Base-by-base conservation (phyloP, 1,140 invertebrate genomes). In the Drosophila sp. region DNA sequence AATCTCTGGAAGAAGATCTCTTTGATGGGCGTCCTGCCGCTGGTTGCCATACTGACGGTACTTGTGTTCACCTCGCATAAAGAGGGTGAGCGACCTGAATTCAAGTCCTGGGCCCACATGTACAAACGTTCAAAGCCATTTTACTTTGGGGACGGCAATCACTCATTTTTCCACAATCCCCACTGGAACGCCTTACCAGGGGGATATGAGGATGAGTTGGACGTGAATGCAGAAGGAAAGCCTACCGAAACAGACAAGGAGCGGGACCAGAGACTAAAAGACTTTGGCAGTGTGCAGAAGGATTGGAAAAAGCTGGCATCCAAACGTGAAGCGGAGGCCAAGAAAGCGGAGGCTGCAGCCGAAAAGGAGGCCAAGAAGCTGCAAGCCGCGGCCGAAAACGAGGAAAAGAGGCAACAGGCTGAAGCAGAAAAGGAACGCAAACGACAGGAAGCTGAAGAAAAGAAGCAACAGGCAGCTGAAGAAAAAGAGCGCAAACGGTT, bases 91-190 rank as follows among this genome's bases (percentile, higher is more conserved):
- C 53, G 92, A 11, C 92, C 93, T 9, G 92, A 92, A 59, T 97
- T 96, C 86, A 90, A 94, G 9, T 87, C 94, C n/a, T 96, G 96
- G 80, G 94, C 95, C 0, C 93, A 96, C 92, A 75, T 97, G 90
- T 92, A 95, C 14, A 92, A 94, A 25, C 94, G 96, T 14, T 94
- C 93, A 11, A 95, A 95, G 90, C 91, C 93, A 21, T 98, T 96
- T 92, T 96, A 95, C 61, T 98, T 97, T 96, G 96, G 96, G 61
- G 96, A 97, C 92, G 97, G 97, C 34, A 95, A 95, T 80, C 94
- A 95, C 34, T 92, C 93, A 2, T 91, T 97, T 3, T 97, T 97
- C 93, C 90, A 91, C 36, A 97, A 97, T 92, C 94, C 95, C 36
- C 93, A 96, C 72, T 91, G 93, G 38, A 98, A 98, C 90, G 92